Evolutionary conservation across 2,888 invertebrate species (phyloP), one percentile per base, ranked within the genome.

Genomic region (Physocephala rufipes): DNA sequence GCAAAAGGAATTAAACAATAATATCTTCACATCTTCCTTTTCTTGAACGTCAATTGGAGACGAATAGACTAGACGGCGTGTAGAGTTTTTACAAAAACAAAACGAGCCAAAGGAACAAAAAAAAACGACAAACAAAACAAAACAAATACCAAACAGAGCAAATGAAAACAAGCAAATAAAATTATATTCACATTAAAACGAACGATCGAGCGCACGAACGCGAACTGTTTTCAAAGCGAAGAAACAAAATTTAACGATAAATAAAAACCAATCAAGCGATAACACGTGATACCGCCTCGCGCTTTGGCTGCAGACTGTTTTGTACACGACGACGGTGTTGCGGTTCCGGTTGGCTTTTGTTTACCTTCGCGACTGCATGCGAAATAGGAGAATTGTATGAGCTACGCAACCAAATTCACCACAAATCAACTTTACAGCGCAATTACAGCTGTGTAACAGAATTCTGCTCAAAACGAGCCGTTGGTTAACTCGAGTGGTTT

Each of bases 291-390:
- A 65, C 63, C 67, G 71, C 74, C 70, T 74, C 73, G 76, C 75
- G 75, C 76, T 72, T 74, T 73, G 70, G 71, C 73, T 76, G 74
- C 71, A 70, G 73, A 76, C 77, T 77, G 74, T 67, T 65, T 61
- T 62, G 28, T 68, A 26, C 19, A 36, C 36, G 26, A 49, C 70
- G 26, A 49, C 70, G 45, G 71, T 64, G 72, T 69, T 53, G 21
- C 43, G 43, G 61, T 66, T 59, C 66, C 58, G 61, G 47, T 65
- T 58, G 43, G 64, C 70, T 55, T 73, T 73, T 71, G 70, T 73
- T 69, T 72, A 71, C 66, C 73, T 55, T 45, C 58, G 55, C 36
- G 63, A 21, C 51, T 16, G 16, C 53, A 21, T 49, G 51, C 47
- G n/a, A 51, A 19, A n/a, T 19, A 43, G 61, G 53, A 47, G 63